These are phyloP conservation scores for Andrena fulva DNA, from an alignment of 2,888 invertebrate genomes.

Conservation along the genomic window DNA sequence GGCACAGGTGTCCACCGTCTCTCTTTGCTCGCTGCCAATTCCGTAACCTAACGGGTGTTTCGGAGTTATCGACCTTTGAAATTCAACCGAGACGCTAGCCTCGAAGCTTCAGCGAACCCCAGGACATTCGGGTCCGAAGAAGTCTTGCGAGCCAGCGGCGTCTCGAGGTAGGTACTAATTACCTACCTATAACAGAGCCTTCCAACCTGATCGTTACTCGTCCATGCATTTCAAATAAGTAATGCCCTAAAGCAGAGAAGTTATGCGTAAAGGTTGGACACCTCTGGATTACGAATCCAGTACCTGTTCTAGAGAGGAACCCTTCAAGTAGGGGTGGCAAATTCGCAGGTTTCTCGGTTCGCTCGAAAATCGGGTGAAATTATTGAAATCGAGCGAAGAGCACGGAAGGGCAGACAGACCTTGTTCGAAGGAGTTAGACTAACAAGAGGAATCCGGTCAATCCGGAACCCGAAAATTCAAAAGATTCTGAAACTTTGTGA, in stretches of 20 bases:
- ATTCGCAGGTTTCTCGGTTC: slow-evolving; percentile 47
- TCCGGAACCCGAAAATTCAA: too few species aligned
- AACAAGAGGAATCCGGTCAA: too few species aligned
- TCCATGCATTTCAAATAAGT: too few species aligned
- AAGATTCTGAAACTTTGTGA: too few species aligned
- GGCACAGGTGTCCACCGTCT: slow-evolving; percentile 79
- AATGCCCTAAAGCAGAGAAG: too few species aligned
- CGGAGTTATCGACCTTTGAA: slow-evolving; percentile 41
- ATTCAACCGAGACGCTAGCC: neutral
- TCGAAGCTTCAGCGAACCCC: neutral
- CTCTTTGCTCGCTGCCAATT: slow-evolving; percentile 74
- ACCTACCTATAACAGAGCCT: neutral
- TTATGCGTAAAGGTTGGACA: too few species aligned
- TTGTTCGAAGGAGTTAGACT: too few species aligned
- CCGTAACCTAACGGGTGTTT: slow-evolving; percentile 68
- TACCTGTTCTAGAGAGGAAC: too few species aligned
- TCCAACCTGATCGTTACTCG: too few species aligned
- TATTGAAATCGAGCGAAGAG: slow-evolving; percentile 14
- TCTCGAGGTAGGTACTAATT: neutral
- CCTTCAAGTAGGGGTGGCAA: neutral
- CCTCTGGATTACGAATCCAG: too few species aligned
- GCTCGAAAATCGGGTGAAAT: slow-evolving; percentile 71
- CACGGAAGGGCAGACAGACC: too few species aligned
- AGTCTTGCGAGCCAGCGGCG: too few species aligned
- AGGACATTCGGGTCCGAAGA: neutral